These are phyloP conservation scores for Aptenodytes patagonicus DNA, from an alignment of 2,113 vertebrate genomes.

Conservation along the genomic window DNA sequence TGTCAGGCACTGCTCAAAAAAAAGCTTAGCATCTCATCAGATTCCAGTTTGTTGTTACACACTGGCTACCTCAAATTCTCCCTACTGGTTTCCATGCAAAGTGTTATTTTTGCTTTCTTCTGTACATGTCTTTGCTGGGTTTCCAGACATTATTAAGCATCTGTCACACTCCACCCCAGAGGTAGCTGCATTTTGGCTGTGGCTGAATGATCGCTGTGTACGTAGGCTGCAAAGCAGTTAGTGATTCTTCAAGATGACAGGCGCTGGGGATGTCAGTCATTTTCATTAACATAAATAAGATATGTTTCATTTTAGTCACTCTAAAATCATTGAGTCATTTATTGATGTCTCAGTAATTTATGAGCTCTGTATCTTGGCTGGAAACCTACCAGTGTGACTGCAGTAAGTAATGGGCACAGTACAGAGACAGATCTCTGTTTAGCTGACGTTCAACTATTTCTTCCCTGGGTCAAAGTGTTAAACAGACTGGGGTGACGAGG, in stretches of 20 bases:
- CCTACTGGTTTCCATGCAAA: background rate
- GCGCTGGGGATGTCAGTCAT: slow-evolving; percentile 18
- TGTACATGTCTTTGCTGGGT: background rate
- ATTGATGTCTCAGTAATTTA: slow-evolving; percentile 59
- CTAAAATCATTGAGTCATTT: slow-evolving; percentile 62
- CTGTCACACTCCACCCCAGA: slow-evolving; percentile 32
- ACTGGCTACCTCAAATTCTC: background rate
- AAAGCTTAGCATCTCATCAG: background rate
- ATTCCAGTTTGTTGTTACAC: background rate
- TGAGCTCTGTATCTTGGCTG: background rate
- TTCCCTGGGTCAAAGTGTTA: background rate
- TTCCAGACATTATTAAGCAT: slow-evolving; percentile 39
- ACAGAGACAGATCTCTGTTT: background rate
- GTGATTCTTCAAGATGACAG: slow-evolving; percentile 51
- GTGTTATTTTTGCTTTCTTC: background rate
- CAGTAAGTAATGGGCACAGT: background rate
- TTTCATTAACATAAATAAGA: slow-evolving; percentile 67
- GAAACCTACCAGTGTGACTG: background rate
- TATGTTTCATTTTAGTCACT: slow-evolving; percentile 55
- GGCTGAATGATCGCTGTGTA: slow-evolving; percentile 37
- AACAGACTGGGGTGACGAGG: background rate
- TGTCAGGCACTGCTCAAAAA: background rate
- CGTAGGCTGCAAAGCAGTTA: slow-evolving; percentile 16
- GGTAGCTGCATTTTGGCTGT: slow-evolving; percentile 12
- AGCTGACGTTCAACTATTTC: background rate